Evolutionary conservation across 2,888 invertebrate species (phyloP).

Genomic region (Laspeyria flexula): DNA sequence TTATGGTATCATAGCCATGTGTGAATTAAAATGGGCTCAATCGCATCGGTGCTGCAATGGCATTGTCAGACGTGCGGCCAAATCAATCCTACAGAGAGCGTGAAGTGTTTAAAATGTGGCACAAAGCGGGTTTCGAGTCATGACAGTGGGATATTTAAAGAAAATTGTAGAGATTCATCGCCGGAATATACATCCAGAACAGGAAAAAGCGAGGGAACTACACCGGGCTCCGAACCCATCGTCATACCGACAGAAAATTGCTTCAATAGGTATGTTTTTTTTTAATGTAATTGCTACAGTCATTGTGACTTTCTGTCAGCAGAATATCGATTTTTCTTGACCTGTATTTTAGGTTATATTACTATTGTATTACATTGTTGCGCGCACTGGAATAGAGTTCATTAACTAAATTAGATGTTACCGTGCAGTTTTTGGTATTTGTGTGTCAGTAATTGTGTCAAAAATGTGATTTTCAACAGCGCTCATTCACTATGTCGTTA

Average conservation of each 20-base stretch:
- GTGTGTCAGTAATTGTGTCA: slow-evolving; percentile 68
- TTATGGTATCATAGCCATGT: slow-evolving; percentile 85
- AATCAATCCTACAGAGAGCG: slow-evolving; percentile 95
- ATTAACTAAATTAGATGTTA: slow-evolving; percentile 68
- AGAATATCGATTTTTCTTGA: slow-evolving; percentile 79
- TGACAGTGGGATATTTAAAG: slow-evolving; percentile 80
- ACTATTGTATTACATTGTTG: slow-evolving; percentile 70
- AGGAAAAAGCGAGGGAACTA: slow-evolving; percentile 78
- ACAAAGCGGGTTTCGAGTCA: slow-evolving; percentile 87
- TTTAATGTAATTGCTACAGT: slow-evolving; percentile 58
- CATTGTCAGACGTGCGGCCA: slow-evolving; percentile 95
- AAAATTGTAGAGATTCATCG: slow-evolving; percentile 74
- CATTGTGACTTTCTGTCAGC: slow-evolving; percentile 63
- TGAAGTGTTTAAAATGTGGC: slow-evolving; percentile 94
- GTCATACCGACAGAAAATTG: slow-evolving; percentile 74
- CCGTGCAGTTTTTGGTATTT: slow-evolving; percentile 55
- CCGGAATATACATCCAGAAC: slow-evolving; percentile 74
- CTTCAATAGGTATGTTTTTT: slow-evolving; percentile 77
- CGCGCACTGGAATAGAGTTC: slow-evolving; percentile 62
- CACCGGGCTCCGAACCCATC: slow-evolving; percentile 77
- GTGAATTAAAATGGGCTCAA: slow-evolving; percentile 93
- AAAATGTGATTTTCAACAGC: slow-evolving; percentile 57
- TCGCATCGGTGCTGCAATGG: slow-evolving; percentile 97
- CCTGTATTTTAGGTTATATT: slow-evolving; percentile 79
- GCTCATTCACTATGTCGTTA: slow-evolving; percentile 48